Conservation (phyloP, 2,113 vertebrate genomes). For the Sisor rabdophorus region DNA sequence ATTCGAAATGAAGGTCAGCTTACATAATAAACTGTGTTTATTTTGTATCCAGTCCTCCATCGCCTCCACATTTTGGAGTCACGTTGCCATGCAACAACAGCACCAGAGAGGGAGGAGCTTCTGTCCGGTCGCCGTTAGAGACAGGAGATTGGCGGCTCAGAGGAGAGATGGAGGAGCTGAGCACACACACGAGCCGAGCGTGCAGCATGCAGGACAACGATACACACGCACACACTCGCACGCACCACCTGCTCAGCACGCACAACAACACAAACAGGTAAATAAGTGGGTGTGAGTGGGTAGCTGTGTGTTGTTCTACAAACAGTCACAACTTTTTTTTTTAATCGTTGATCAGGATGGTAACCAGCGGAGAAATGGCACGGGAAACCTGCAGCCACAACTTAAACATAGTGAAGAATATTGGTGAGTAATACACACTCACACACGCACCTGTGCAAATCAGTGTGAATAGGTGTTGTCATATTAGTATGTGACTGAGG, state of each 20-base stretch:
- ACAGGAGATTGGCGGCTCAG: constrained; percentile 51
- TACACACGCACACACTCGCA: constrained; percentile 9
- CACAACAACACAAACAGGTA: constrained; percentile 60
- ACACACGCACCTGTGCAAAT: constrained; percentile 21
- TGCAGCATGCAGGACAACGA: constrained; percentile 59
- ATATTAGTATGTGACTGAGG: constrained; percentile 1
- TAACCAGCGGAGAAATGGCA: constrained; percentile 54
- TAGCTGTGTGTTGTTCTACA: not conserved
- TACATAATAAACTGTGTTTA: constrained; percentile 19
- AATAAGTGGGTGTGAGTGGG: constrained; percentile 22
- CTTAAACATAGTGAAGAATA: constrained; percentile 67
- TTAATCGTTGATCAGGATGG: constrained; percentile 51
- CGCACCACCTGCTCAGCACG: constrained; percentile 28
- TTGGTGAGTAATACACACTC: constrained; percentile 59
- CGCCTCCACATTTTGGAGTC: constrained; percentile 50
- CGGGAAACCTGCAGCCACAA: constrained; percentile 40
- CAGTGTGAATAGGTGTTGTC: not conserved
- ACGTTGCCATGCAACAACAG: constrained; percentile 68
- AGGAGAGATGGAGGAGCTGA: constrained; percentile 59
- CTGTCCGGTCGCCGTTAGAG: constrained; percentile 38
- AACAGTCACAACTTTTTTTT: constrained; percentile 28
- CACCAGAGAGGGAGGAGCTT: constrained; percentile 46
- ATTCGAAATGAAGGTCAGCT: constrained; percentile 6
- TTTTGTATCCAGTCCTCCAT: constrained; percentile 42
- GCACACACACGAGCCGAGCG: constrained; percentile 54